These are phyloP conservation scores for Vidua macroura DNA, from an alignment of 2,113 vertebrate species.

Conservation along the genomic window DNA sequence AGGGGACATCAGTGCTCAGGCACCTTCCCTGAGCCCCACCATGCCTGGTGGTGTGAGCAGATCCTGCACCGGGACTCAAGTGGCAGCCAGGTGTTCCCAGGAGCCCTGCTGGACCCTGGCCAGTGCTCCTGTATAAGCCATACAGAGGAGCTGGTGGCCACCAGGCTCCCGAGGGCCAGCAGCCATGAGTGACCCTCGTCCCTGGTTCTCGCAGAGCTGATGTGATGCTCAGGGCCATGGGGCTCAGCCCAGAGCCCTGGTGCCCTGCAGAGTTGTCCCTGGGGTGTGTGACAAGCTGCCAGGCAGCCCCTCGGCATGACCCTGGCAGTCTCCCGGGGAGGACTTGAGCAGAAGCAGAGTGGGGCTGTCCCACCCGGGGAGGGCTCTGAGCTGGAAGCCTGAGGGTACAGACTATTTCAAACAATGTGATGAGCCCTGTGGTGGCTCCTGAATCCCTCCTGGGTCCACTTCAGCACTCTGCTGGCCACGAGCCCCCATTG, in stretches of 20 bases:
- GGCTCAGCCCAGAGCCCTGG: neutral
- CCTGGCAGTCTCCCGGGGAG: neutral
- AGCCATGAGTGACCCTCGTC: rapidly evolving
- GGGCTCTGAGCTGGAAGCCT: neutral
- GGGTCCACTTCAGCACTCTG: neutral
- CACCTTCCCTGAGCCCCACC: neutral
- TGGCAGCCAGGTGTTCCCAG: rapidly evolving
- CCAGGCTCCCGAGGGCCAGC: neutral
- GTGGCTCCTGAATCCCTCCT: neutral
- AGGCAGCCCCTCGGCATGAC: rapidly evolving
- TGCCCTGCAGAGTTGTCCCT: neutral
- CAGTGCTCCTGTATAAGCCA: neutral
- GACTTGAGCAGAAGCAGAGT: too few relatives aligned
- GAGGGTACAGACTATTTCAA: neutral
- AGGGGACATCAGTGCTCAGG: rapidly evolving
- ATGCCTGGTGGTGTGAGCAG: rapidly evolving
- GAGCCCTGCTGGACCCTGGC: neutral
- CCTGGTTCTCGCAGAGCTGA: rapidly evolving
- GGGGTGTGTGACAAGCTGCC: neutral
- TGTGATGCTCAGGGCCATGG: rapidly evolving
- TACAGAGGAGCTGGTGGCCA: rapidly evolving
- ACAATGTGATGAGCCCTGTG: rapidly evolving
- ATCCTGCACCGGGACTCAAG: rapidly evolving
- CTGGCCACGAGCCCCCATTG: neutral
- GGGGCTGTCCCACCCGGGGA: too few relatives aligned